A percentile compares a stretch with the other conserved stretches of the same genome.
phyloP scores from a whole-genome alignment of 1,140 invertebrate species.

The Aricia agestis region DNA sequence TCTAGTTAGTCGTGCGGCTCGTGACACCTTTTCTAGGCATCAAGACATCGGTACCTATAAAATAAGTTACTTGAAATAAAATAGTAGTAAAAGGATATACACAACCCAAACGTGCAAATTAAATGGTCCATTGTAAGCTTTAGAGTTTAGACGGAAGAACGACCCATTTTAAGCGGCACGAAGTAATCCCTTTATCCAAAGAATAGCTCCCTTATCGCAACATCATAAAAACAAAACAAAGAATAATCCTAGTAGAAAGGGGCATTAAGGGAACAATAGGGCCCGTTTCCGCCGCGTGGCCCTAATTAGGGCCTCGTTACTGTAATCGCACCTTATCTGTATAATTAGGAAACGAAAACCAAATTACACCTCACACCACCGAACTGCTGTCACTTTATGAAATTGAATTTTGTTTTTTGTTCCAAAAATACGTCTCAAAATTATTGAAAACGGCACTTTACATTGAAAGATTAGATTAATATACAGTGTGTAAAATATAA shows the following conservation, averaged over 20 bases:
- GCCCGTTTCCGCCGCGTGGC: conserved; percentile 18
- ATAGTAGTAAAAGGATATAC: too few species aligned
- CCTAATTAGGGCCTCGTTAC: conserved; percentile 31
- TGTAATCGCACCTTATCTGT: conserved; percentile 34
- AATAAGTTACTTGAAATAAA: too few species aligned
- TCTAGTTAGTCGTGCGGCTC: too few species aligned
- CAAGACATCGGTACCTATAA: too few species aligned
- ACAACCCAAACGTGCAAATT: too few species aligned
- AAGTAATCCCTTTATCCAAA: conserved; percentile 3
- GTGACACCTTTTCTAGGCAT: too few species aligned
- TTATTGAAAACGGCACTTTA: too few species aligned
- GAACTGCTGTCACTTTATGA: conserved; percentile 5
- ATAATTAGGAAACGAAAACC: conserved; percentile 30
- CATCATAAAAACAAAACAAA: conserved; percentile 13
- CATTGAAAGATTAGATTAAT: too few species aligned
- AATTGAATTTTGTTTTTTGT: not conserved
- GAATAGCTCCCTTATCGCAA: conserved; percentile 11
- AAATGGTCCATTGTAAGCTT: too few species aligned
- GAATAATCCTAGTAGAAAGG: conserved; percentile 10
- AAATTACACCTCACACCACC: conserved; percentile 28
- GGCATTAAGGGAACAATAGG: conserved; percentile 14
- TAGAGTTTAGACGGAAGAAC: not conserved
- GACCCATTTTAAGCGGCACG: not conserved
- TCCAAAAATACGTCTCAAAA: too few species aligned
- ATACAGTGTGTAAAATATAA: too few species aligned